Evolutionary conservation across 92 coral and sea anemone species (phyloP).

Genomic region (Parazoanthus atlanticus): DNA sequence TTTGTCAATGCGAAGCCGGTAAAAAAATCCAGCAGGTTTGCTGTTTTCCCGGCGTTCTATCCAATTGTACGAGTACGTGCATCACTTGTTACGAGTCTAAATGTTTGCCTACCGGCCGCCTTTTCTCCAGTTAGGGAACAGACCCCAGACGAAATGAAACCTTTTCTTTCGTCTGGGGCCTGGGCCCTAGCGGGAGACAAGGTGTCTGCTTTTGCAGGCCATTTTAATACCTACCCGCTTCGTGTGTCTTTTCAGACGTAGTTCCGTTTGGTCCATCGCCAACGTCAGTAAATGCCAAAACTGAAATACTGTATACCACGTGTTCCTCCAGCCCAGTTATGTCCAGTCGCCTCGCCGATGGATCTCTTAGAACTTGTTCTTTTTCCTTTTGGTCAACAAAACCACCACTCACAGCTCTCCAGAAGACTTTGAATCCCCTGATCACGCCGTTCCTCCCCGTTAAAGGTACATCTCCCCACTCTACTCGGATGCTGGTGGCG

Average conservation of each 20-base stretch:
- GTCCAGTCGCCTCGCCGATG: not conserved
- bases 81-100: too few species aligned
- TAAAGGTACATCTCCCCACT: not conserved
- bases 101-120: too few species aligned
- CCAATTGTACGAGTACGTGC: too few species aligned
- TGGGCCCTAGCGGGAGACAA: too few species aligned
- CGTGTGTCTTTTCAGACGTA: slow-evolving; percentile 3
- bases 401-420: slow-evolving; percentile 21
- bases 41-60: too few species aligned
- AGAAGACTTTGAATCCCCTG: slow-evolving; percentile 5
- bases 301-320: slow-evolving; percentile 22
- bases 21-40: too few species aligned
- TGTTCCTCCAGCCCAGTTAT: slow-evolving; percentile 17
- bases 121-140: not conserved
- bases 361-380: not conserved
- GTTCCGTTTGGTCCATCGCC: slow-evolving; percentile 33
- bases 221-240: slow-evolving; percentile 1
- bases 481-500: slow-evolving; percentile 9
- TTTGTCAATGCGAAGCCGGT: too few species aligned
- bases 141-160: not conserved
- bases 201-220: not conserved
- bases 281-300: not conserved
- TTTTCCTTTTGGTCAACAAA: not conserved
- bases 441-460: slow-evolving; percentile 1
- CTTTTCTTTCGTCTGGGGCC: not conserved